Percentiles rank a stretch among this genome's conserved stretches.
phyloP scores from a whole-genome alignment of 2,888 invertebrate species.

The Eupsilia transversa region DNA sequence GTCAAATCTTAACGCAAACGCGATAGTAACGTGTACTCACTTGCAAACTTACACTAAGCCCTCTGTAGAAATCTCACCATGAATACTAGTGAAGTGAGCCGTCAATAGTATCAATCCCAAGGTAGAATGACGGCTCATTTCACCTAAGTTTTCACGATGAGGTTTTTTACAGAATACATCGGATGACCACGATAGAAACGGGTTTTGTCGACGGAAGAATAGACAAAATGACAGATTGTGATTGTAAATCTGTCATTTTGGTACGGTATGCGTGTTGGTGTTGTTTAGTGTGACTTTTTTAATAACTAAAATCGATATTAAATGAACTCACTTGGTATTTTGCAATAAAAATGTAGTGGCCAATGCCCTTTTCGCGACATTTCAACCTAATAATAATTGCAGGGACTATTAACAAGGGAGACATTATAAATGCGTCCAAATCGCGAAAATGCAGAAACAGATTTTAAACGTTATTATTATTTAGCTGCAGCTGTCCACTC shows the following conservation, averaged over 20 bases:
- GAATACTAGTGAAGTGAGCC: neutral
- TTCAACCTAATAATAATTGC: neutral
- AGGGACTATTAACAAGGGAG: neutral
- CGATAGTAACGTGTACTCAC: too few relatives aligned
- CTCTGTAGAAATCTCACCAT: neutral
- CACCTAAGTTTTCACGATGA: neutral
- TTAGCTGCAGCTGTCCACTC: slow-evolving; percentile 45
- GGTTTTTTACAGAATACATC: neutral
- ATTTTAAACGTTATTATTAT: slow-evolving; percentile 15
- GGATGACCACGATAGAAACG: too few relatives aligned
- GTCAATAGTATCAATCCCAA: neutral
- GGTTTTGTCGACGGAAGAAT: too few relatives aligned
- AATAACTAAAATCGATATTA: neutral
- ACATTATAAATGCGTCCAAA: neutral
- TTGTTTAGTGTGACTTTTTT: neutral
- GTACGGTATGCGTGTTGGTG: too few relatives aligned
- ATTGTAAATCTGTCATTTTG: too few relatives aligned
- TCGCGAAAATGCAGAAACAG: neutral
- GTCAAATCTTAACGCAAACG: too few relatives aligned
- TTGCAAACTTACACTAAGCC: too few relatives aligned
- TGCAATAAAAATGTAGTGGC: neutral
- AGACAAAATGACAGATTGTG: too few relatives aligned
- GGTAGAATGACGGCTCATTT: neutral
- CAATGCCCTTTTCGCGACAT: neutral
- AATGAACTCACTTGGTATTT: neutral